These are phyloP conservation scores for Vesta saturnalis DNA, from an alignment of 2,888 invertebrate genomes.

Conservation along the genomic window DNA sequence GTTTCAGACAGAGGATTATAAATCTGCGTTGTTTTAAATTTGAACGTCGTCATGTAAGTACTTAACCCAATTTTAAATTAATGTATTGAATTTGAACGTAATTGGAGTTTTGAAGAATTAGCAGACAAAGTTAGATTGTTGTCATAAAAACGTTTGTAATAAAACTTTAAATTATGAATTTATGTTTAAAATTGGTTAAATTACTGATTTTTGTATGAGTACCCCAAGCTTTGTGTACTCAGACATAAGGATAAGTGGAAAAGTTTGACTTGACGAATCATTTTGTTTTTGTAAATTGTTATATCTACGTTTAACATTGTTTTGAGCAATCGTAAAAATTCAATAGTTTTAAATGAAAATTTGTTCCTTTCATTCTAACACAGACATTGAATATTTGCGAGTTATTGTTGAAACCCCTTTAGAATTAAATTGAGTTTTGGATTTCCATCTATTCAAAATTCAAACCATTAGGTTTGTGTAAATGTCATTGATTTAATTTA, in stretches of 20 bases:
- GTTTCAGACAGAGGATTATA: too few species aligned
- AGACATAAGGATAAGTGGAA: neutral
- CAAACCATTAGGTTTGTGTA: slow-evolving; percentile 17
- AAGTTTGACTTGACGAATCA: neutral
- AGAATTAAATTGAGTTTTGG: slow-evolving; percentile 14
- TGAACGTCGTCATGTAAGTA: too few species aligned
- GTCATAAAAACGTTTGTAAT: too few species aligned
- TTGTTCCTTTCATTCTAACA: slow-evolving; percentile 11
- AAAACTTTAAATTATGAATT: too few species aligned
- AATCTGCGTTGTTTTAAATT: too few species aligned
- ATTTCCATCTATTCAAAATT: slow-evolving; percentile 14
- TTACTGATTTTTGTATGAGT: too few species aligned
- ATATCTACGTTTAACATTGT: slow-evolving; percentile 7
- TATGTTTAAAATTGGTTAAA: too few species aligned
- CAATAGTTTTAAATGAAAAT: slow-evolving; percentile 13
- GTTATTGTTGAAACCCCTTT: slow-evolving; percentile 14
- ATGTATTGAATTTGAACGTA: neutral
- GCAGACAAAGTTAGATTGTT: too few species aligned
- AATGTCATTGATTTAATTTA: slow-evolving; percentile 18
- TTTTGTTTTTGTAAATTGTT: neutral
- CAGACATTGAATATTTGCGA: slow-evolving; percentile 14
- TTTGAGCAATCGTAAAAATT: slow-evolving; percentile 2
- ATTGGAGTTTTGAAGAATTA: too few species aligned
- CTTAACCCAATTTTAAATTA: neutral
- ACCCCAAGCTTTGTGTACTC: too few species aligned